Evolutionary conservation across 1,140 invertebrate species (phyloP).

Genomic region (Proctacanthus coquilletti): DNA sequence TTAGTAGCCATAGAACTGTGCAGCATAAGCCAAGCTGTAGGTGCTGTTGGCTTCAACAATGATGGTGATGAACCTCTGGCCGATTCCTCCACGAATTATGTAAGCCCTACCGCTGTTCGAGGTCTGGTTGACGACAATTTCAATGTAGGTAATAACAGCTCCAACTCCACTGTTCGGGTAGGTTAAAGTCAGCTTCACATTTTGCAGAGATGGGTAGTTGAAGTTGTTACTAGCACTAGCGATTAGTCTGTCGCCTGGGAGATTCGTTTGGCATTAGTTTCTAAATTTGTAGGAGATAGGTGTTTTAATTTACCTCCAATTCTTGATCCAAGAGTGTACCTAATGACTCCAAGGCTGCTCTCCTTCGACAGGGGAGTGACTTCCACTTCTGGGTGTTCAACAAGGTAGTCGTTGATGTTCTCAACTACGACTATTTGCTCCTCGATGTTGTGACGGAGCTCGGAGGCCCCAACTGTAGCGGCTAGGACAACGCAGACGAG

Average conservation of each 20-base stretch:
- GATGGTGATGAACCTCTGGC: constrained; percentile 1
- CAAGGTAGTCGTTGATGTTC: not conserved
- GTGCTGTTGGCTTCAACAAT: constrained; percentile 2
- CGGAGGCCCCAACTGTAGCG: not conserved
- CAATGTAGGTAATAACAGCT: constrained; percentile 16
- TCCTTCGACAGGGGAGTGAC: not conserved
- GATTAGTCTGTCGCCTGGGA: constrained; percentile 17
- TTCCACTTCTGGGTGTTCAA: not conserved
- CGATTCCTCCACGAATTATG: constrained; percentile 1
- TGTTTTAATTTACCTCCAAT: not conserved
- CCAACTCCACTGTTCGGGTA: constrained; percentile 18
- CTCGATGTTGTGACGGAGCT: not conserved
- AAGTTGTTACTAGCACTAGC: constrained; percentile 17
- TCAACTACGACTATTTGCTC: not conserved
- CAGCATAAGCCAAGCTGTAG: not conserved
- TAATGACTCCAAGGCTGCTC: not conserved
- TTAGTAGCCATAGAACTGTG: constrained; percentile 2
- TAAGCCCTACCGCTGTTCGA: constrained; percentile 3
- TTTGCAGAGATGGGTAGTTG: constrained; percentile 12
- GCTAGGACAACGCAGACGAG: not conserved
- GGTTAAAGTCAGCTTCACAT: constrained; percentile 19
- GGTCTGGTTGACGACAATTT: constrained; percentile 14
- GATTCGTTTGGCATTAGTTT: not conserved
- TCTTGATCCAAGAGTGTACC: not conserved
- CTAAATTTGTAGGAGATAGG: not conserved